Conservation (phyloP, 2,797 vertebrate genomes). For the Triplophysa bombifrons region DNA sequence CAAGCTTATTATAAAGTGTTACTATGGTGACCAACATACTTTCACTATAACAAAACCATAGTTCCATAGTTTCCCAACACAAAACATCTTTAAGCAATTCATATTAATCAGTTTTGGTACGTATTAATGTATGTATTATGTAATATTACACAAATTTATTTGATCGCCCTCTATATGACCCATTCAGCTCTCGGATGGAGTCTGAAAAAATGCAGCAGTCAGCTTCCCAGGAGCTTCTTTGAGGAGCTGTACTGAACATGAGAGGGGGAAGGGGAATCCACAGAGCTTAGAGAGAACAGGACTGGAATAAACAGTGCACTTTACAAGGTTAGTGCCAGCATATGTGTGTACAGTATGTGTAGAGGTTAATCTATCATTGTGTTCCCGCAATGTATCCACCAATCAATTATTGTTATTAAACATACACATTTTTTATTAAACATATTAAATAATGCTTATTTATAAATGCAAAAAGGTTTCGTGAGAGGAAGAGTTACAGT, state of each 20-base stretch:
- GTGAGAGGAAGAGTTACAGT: too few relatives aligned
- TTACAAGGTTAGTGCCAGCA: neutral
- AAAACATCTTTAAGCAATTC: neutral
- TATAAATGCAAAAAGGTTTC: too few relatives aligned
- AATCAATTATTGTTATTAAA: too few relatives aligned
- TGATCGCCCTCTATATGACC: constrained; percentile 48
- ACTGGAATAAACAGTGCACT: constrained; percentile 19
- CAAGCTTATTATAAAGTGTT: too few relatives aligned
- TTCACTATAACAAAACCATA: neutral
- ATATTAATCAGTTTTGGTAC: neutral
- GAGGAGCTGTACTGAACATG: constrained; percentile 17
- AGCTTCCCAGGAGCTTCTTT: constrained; percentile 18
- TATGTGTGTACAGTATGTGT: constrained; percentile 1
- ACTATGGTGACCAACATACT: neutral
- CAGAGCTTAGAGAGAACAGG: constrained; percentile 26
- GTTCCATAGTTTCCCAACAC: too few relatives aligned
- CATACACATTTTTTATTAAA: too few relatives aligned
- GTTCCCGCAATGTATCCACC: too few relatives aligned
- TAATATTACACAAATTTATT: constrained; percentile 15
- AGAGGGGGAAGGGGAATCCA: constrained; percentile 26
- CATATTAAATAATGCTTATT: too few relatives aligned
- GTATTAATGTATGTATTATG: neutral
- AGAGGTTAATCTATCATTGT: neutral
- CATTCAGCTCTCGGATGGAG: constrained; percentile 14
- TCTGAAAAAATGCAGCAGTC: constrained; percentile 24